A percentile compares a stretch with the other conserved stretches of the same genome.
Evolutionary conservation across 2,113 vertebrate species (phyloP).

Genomic region (Oryctolagus cuniculus): mOryCun1.1 NC_091448.1:23749001-23749500

Average conservation of each 20-base stretch:
- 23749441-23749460: background rate
- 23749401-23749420: constrained; percentile 19
- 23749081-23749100: constrained; percentile 63
- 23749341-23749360: constrained; percentile 27
- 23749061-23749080: constrained; percentile 32
- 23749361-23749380: constrained; percentile 63
- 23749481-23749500: constrained; percentile 26
- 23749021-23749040: constrained; percentile 71
- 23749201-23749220: constrained; percentile 47
- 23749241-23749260: constrained; percentile 67
- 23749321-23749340: constrained; percentile 20
- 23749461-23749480: constrained; percentile 35
- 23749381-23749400: constrained; percentile 14
- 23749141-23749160: constrained; percentile 62
- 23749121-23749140: constrained; percentile 76
- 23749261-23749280: constrained; percentile 47
- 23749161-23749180: constrained; percentile 51
- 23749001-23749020: constrained; percentile 38
- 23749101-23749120: constrained; percentile 62
- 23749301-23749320: constrained; percentile 52
- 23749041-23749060: constrained; percentile 76
- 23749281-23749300: constrained; percentile 27
- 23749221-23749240: constrained; percentile 48
- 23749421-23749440: background rate
- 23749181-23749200: constrained; percentile 36